These are phyloP conservation scores for Tupaia tana DNA, from an alignment of 2,113 vertebrate genomes.

Conservation along the genomic window DNA sequence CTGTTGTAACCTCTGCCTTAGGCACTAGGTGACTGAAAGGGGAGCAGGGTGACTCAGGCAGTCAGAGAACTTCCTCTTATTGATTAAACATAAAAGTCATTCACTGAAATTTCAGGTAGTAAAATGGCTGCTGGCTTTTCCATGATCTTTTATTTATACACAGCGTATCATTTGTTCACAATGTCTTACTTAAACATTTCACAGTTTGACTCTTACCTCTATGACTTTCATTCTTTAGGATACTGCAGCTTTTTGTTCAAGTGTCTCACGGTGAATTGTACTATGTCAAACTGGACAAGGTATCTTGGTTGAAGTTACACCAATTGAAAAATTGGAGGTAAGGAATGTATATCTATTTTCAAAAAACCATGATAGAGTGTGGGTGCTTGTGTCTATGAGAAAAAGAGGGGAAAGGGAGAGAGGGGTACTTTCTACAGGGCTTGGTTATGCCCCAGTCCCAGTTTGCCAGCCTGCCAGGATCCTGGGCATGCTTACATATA, in stretches of 20 bases:
- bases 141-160: constrained; percentile 44
- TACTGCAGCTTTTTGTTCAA: constrained; percentile 27
- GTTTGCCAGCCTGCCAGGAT: too few relatives aligned
- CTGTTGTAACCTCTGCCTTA: constrained; percentile 49
- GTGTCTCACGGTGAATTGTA: constrained; percentile 22
- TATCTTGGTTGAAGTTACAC: constrained; percentile 55
- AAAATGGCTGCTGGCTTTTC: constrained; percentile 42
- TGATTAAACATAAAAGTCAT: constrained; percentile 27
- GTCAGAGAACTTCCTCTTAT: constrained; percentile 6
- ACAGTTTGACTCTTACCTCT: constrained; percentile 47
- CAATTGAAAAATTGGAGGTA: constrained; percentile 62
- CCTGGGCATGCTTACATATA: too few relatives aligned
- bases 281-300: constrained; percentile 7
- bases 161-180: background rate
- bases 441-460: too few relatives aligned
- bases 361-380: background rate
- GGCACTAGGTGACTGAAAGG: background rate
- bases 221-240: constrained; percentile 43
- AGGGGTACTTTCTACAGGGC: too few relatives aligned
- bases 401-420: too few relatives aligned
- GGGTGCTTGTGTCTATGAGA: too few relatives aligned
- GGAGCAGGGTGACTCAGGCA: background rate
- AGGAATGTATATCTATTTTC: constrained; percentile 28
- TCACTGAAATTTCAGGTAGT: constrained; percentile 44
- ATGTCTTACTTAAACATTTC: constrained; percentile 27